Evolutionary conservation across 1,140 invertebrate genomes (phyloP), one percentile per base, ranked within the genome.

Genomic region (Agrilus planipennis): DNA sequence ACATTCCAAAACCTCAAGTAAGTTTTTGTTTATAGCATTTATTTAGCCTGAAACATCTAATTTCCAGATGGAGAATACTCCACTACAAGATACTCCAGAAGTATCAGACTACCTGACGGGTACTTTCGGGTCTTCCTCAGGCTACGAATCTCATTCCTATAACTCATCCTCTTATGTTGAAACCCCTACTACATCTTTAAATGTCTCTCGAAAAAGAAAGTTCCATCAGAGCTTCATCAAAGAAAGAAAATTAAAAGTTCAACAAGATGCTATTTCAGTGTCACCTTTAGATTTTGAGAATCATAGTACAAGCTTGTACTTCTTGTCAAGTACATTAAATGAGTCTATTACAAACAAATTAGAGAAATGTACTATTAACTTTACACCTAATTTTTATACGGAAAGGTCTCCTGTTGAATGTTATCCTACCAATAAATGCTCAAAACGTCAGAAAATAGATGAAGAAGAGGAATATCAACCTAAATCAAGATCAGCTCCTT

Each of bases 301-400:
- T n/a, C n/a, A n/a, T n/a, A n/a, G n/a, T n/a, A n/a, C n/a, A n/a
- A n/a, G n/a, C n/a, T n/a, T n/a, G n/a, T n/a, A 36, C 4, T 36
- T 36, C 23, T 7, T 36, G 4, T 36, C 34, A 23, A 36, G 34
- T 22, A 36, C 34, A 3, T 36, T 36, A 22, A 36, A 36, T n/a
- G 34, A 36, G 23, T 36, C 34, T 19, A 18, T 36, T 12, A 15
- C 34, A 14, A 36, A 21, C 20, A 36, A 21, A n/a, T 16, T 36
- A 5, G 34, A 36, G 23, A 36, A 36, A 14, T 36, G 34, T 23
- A 36, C 20, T 23, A 3, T 36, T 5, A 32, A 32, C 16, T 21
- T 3, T 15, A 36, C 34, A 5, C 18, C 34, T 15, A 21, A 36
- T 15, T 36, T 21, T 21, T 20, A 21, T 12, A 15, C 23, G 11